phyloP scores from a whole-genome alignment of 1,140 invertebrate genomes.

The Rhynchophorus ferrugineus region DNA sequence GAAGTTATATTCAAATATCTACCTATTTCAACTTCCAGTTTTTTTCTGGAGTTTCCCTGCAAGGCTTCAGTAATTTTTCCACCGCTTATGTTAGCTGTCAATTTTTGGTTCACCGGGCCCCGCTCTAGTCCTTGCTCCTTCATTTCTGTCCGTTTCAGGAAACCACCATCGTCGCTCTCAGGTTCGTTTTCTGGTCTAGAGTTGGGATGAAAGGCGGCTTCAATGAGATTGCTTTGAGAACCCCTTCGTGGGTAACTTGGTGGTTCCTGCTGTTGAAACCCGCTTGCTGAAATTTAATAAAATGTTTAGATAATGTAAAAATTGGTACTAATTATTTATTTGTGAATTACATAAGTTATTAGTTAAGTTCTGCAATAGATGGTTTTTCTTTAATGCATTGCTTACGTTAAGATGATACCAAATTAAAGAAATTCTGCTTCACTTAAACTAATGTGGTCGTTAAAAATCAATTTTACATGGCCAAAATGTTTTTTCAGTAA shows the following conservation, averaged over 20 bases:
- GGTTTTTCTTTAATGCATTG: too few species aligned
- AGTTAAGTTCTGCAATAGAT: too few species aligned
- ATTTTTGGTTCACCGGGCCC: not conserved
- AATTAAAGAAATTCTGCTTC: too few species aligned
- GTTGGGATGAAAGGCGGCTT: not conserved
- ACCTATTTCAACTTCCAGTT: not conserved
- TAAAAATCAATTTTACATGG: too few species aligned
- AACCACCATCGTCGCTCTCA: not conserved
- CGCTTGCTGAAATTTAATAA: not conserved
- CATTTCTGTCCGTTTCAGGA: not conserved
- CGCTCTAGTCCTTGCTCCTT: not conserved
- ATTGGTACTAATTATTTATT: too few species aligned
- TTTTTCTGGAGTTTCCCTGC: not conserved
- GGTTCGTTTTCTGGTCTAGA: not conserved
- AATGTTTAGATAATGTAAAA: too few species aligned
- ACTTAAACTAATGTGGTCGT: too few species aligned
- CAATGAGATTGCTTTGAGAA: not conserved
- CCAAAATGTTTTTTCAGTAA: too few species aligned
- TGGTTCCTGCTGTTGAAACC: not conserved
- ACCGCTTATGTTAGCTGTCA: not conserved
- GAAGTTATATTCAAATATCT: too few species aligned
- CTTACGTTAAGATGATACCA: too few species aligned
- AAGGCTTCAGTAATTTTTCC: not conserved
- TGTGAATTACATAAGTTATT: too few species aligned
- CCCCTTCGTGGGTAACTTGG: not conserved